These are phyloP conservation scores for Ictidomys tridecemlineatus DNA, from an alignment of 2,113 vertebrate species.

Conservation along the genomic window DNA sequence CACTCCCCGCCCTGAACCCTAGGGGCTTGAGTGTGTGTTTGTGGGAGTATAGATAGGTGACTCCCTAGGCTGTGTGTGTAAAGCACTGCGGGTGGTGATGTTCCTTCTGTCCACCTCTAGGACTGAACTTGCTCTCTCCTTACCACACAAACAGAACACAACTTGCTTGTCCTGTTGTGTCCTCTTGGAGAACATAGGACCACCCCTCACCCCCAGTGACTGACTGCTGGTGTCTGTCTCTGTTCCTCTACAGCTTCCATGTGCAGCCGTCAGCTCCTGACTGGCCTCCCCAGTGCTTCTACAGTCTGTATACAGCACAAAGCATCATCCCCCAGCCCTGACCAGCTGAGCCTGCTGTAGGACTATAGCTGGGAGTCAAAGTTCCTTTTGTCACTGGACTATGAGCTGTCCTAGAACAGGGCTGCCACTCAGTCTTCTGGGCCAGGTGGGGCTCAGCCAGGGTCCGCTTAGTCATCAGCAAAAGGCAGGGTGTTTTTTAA, in stretches of 20 bases:
- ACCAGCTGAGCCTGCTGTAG: neutral
- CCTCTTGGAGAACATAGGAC: neutral
- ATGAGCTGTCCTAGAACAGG: neutral
- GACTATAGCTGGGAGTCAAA: too few relatives aligned
- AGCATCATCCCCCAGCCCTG: neutral
- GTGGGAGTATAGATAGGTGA: neutral
- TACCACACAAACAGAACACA: neutral
- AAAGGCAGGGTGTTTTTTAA: neutral
- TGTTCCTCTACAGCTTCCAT: neutral
- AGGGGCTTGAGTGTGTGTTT: neutral
- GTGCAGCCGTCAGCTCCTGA: neutral
- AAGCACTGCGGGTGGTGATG: neutral
- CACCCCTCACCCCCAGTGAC: neutral
- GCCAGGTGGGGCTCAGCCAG: neutral
- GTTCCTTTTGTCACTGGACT: too few relatives aligned
- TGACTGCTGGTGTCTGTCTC: neutral
- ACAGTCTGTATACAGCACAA: neutral
- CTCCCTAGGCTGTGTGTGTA: too few relatives aligned
- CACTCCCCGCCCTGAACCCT: neutral
- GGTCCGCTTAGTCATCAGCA: neutral
- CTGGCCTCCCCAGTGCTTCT: too few relatives aligned
- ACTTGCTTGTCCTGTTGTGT: neutral
- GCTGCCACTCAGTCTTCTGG: too few relatives aligned
- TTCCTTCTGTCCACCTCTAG: neutral
- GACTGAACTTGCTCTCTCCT: too few relatives aligned